phyloP scores from a whole-genome alignment of 1,140 invertebrate species.

The Philaenus spumarius region DNA sequence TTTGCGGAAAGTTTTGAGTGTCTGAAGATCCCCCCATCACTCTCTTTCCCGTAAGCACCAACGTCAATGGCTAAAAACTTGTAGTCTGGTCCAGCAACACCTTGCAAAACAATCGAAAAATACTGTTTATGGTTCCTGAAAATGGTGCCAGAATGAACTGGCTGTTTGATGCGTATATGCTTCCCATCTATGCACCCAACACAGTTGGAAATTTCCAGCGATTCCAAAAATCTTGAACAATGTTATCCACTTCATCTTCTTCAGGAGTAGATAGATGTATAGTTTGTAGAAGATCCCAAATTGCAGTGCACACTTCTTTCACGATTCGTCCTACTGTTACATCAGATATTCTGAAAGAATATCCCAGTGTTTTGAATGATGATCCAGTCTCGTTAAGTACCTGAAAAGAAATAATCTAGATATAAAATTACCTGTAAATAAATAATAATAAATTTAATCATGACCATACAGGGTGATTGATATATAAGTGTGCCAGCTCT shows the following conservation, averaged over 20 bases:
- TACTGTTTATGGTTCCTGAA: no score
- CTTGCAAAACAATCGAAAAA: conserved; percentile 45
- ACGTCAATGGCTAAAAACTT: conserved; percentile 42
- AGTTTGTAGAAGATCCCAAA: conserved; percentile 12
- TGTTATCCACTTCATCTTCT: background rate
- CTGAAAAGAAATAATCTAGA: background rate
- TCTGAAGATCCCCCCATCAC: conserved; percentile 32
- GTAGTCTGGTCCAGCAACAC: no score
- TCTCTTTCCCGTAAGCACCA: conserved; percentile 39
- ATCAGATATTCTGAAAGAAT: conserved; percentile 21
- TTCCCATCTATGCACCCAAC: no score
- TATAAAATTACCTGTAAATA: background rate
- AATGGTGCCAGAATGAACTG: conserved; percentile 36
- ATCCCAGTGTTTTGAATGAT: conserved; percentile 23
- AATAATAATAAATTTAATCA: no score
- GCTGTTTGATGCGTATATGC: no score
- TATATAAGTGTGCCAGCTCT: no score
- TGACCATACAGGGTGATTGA: no score
- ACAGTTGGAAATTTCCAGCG: conserved; percentile 31
- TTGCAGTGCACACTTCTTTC: conserved; percentile 16
- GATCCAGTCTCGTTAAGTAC: no score
- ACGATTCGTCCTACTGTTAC: conserved; percentile 21
- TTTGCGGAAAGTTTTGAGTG: background rate
- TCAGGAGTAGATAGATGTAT: conserved; percentile 2
- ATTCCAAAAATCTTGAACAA: conserved; percentile 4